phyloP scores from a whole-genome alignment of 2,888 invertebrate species.

The Leucozona laternaria region DNA sequence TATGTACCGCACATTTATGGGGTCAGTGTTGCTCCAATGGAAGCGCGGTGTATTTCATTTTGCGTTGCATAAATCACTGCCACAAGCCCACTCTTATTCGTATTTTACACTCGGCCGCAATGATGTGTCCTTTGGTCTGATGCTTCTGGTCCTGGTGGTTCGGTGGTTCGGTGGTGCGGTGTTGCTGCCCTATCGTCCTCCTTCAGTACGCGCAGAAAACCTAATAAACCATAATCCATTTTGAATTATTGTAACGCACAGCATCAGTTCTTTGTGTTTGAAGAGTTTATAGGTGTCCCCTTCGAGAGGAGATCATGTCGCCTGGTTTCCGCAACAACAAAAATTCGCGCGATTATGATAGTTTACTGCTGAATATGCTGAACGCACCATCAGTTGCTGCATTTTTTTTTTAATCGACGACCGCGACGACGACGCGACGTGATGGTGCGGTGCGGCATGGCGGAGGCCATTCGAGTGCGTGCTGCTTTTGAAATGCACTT shows the following conservation, averaged over 20 bases:
- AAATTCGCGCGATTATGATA: slow-evolving; percentile 54
- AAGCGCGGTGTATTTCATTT: slow-evolving; percentile 82
- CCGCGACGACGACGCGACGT: neutral
- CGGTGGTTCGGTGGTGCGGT: slow-evolving; percentile 33
- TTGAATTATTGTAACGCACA: slow-evolving; percentile 82
- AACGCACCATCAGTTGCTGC: slow-evolving; percentile 26
- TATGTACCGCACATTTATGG: slow-evolving; percentile 9
- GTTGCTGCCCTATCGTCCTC: slow-evolving; percentile 61
- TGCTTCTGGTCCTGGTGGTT: slow-evolving; percentile 28
- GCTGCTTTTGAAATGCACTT: slow-evolving; percentile 39
- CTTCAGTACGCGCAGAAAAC: slow-evolving; percentile 64
- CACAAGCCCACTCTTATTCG: slow-evolving; percentile 74
- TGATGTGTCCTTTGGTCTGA: slow-evolving; percentile 62
- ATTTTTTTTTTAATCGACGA: slow-evolving; percentile 33
- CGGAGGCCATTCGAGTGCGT: slow-evolving; percentile 63
- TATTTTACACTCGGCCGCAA: slow-evolving; percentile 76
- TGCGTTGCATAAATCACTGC: slow-evolving; percentile 83
- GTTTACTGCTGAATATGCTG: slow-evolving; percentile 48
- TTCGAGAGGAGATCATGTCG: slow-evolving; percentile 70
- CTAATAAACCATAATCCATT: slow-evolving; percentile 84
- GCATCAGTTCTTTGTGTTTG: slow-evolving; percentile 71
- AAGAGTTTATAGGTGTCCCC: slow-evolving; percentile 73
- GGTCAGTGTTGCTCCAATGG: slow-evolving; percentile 68
- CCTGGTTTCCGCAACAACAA: slow-evolving; percentile 66
- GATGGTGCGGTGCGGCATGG: neutral